Base-by-base conservation (phyloP, 30 jellyfish, hydroid and myxozoan genomes). In the Aurelia aurita complex sp. Pacific region DNA sequence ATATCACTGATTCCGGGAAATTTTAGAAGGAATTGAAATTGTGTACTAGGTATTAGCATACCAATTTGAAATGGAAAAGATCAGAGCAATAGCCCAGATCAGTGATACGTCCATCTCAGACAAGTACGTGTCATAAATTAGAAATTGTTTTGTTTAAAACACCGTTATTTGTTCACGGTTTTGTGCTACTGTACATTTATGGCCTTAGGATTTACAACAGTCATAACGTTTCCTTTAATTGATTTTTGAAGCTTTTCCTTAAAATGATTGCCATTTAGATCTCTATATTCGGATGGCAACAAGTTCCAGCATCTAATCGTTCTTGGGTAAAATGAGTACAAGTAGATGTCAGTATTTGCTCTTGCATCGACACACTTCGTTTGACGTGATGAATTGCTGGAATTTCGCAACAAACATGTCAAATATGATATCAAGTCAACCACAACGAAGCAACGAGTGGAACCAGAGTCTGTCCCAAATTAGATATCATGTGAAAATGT, bases 121-220 rank as follows among this genome's bases (percentile, higher is more conserved):
- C 76, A 69, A 69, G 29, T 42, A 69, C 50, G 61, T 12, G 29
- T 6, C 62, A 6, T 69, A 69, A n/a, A 23, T 23, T 69, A 62
- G 10, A 6, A n/a, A 4, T 69, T 3, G 29, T 9, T 23, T 69
- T 69, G 80, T 69, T 38, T n/a, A 23, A 42, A 36, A 69, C 18
- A 69, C 80, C 29, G 64, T 10, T 63, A 35, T 69, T 69, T 69
- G 80, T 6, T 69, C 62, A 62, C 62, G 80, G 63, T 69, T 33
- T 69, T 69, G 60, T 23, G 80, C 80, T 69, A 69, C 64, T 23
- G 29, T 23, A 23, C 29, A 10, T 69, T 69, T 36, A 69, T 67
- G 33, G 80, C 62, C 62, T 69, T 69, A 69, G 80, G 80, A 69
- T 69, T 69, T 69, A 69, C 63, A 69, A 69, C 80, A 69, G 80